Base-by-base conservation (phyloP, 1,140 invertebrate genomes). In the Leguminivora glycinivorella region DNA sequence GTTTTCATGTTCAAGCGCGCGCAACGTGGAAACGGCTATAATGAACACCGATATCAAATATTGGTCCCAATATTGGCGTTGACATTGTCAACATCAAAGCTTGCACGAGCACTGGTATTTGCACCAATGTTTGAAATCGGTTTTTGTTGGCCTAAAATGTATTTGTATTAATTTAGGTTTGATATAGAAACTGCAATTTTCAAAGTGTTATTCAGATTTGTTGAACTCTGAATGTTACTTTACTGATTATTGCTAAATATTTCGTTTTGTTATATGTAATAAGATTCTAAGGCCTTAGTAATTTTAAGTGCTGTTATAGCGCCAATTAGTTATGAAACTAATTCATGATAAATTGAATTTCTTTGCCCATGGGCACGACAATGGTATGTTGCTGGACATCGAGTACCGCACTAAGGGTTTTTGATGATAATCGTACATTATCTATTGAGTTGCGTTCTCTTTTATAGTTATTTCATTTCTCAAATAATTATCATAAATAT, bases 371-470 rank as follows among this genome's bases (percentile, higher is more conserved):
- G 58, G 58, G 58, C 58, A 63, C 58, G 58, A 63, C 58, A 63
- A 29, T 63, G 58, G 58, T 63, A 63, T 63, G 58, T 63, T 63
- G 58, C 58, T 63, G 58, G 58, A 63, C 58, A 63, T 63, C 58
- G 58, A 63, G 29, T 63, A 29, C 25, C 58, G 58, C 58, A 29
- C 58, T 63, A 63, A 63, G 58, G 26, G 26, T 29, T 17, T 17
- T 63, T 63, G 24, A n/a, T 63, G 58, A 29, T 63, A 63, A 63
- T 63, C 58, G 31, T 63, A 63, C 58, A 63, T 63, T 63, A 63
- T 29, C 58, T 63, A 25, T 34, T 63, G 29, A 31, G 58, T n/a
- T 63, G 25, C 25, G 25, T 63, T 63, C 26, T 29, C 25, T 29
- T 4, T 9, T 22, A 22, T 10, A 52, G 4, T n/a, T 43, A 12